Conservation (phyloP, 1,140 invertebrate genomes). For the Ips typographus region DNA sequence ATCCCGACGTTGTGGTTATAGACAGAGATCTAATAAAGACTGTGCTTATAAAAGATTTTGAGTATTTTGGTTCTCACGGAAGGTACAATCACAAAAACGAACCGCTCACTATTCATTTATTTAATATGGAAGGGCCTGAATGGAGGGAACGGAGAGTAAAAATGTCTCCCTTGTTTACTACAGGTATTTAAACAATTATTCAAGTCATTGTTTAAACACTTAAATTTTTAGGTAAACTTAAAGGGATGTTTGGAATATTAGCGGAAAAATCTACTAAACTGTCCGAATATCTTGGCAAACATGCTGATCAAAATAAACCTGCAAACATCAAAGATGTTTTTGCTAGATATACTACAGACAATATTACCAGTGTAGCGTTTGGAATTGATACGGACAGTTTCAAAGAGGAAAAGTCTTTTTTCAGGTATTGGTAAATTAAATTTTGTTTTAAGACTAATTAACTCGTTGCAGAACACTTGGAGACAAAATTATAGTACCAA, state of each 20-base stretch:
- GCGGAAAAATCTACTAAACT: constrained; percentile 41
- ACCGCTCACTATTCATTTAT: constrained; percentile 53
- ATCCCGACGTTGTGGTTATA: not conserved
- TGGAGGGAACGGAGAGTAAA: constrained; percentile 54
- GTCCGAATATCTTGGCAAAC: constrained; percentile 49
- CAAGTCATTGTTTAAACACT: not conserved
- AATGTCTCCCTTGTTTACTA: constrained; percentile 55
- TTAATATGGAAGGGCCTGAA: constrained; percentile 49
- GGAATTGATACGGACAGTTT: constrained; percentile 59
- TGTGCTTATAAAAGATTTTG: constrained; percentile 51
- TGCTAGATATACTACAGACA: constrained; percentile 58
- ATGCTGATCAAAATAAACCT: constrained; percentile 33
- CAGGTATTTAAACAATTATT: constrained; percentile 42
- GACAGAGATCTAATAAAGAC: not conserved
- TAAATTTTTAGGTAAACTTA: constrained; percentile 45
- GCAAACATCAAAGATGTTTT: constrained; percentile 56
- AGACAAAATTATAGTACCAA: not conserved
- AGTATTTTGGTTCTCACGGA: constrained; percentile 54
- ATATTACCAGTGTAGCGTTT: constrained; percentile 61
- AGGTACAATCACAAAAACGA: constrained; percentile 46
- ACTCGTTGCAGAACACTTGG: not conserved
- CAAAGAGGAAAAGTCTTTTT: constrained; percentile 51
- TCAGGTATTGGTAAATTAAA: not conserved
- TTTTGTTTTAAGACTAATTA: too few species aligned
- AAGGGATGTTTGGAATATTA: constrained; percentile 51